Base-by-base conservation (phyloP, 1,140 invertebrate species). In the Psix sp. region DNA sequence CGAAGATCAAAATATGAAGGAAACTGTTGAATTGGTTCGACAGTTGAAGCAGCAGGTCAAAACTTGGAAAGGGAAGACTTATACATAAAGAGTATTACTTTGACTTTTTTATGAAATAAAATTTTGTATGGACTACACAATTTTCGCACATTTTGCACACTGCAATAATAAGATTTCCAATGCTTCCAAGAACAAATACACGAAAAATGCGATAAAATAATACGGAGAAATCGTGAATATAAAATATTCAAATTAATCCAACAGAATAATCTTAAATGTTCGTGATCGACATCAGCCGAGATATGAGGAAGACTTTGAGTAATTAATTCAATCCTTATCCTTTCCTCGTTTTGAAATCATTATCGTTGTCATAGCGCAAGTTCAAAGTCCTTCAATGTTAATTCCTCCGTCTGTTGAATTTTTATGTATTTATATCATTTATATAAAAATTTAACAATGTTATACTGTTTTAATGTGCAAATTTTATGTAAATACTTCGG, bases 131-230 rank as follows among this genome's bases (percentile, higher is more conserved):
- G 56, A 70, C 26, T 56, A 63, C 67, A 71, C 57, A 36, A 54
- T 63, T 71, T 71, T 63, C 57, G 57, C 67, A 65, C 68, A 63
- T 72, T 72, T 72, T 70, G 65, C 73, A 70, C 65, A 60, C 40
- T 54, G 73, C 60, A 75, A 70, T 65, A 65, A 59, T 45, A 72
- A 72, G 42, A 60, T 70, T 75, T 46, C 46, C 52, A 66, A 75
- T 75, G 73, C 73, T 75, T 75, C 73, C 73, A 75, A 59, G 38
- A 65, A 65, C 43, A 75, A 60, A 66, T 16, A 70, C 35, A 40
- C 36, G 21, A 63, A 36, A 54, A 31, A 60, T 24, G 46, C 59
- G 52, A 57, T 26, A n/a, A 46, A 10, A 39, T 42, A 35, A 48
- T 26, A 15, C 3, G 15, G 15, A 4, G 9, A 42, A 3, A 17